Base-by-base conservation (phyloP, 2,888 invertebrate genomes). In the Drosophila mettleri region DNA sequence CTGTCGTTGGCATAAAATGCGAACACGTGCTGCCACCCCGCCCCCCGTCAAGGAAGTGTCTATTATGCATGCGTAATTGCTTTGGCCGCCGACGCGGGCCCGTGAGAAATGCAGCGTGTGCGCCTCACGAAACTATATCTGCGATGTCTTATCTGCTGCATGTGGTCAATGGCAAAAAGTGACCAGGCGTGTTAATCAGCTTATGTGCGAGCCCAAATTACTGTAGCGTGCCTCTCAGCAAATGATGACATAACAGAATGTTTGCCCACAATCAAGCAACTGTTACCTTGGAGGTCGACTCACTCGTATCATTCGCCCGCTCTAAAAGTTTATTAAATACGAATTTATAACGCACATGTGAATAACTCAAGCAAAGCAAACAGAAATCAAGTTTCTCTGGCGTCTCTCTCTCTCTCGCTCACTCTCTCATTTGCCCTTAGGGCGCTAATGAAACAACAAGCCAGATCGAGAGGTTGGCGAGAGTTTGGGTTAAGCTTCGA, bases 291-390 rank as follows among this genome's bases (percentile, higher is more conserved):
- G 2, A n/a, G 14, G 14, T 20, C 22, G 20, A 65, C 54, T 46
- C 39, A 65, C 54, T 46, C 43, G 14, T 45, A 45, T 41, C 46
- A 43, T 33, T 77, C 68, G 46, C 73, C n/a, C n/a, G 57, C 65
- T 49, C 24, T 18, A 70, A 74, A 74, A 86, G 84, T 83, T 86
- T 86, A 83, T 83, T 84, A 83, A 88, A 83, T 78, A 74, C 69
- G 67, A 83, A 83, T 83, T 83, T 86, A 88, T 83, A 77, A 66
- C 71, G 49, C 84, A 80, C 71, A 86, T 88, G 78, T 83, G 80
- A 51, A 62, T 31, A 24, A 18, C 52, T 63, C 14, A n/a, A 43
- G 18, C 16, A 71, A 81, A 73, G 55, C 77, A 80, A 85, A 86
- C 81, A 86, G 46, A 86, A 86, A 77, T 88, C 83, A 86, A 83